Base-by-base conservation (phyloP, 2,797 vertebrate species). In the Anas georgica region DNA sequence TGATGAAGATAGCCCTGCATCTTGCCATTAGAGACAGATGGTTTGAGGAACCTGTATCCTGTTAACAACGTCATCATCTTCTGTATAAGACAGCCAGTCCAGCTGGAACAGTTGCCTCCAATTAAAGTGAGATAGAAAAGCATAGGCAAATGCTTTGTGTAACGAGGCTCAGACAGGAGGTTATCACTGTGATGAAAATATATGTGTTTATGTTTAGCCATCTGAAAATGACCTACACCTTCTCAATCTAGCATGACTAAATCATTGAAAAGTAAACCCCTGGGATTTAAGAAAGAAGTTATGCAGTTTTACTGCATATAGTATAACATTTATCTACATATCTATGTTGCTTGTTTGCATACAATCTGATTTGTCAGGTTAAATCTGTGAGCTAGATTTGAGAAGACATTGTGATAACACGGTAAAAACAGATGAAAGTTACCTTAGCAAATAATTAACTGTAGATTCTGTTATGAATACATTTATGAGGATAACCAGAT, bases 31-130 rank as follows among this genome's bases (percentile, higher is more conserved):
- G 39, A 82, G 48, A 50, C 90, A 94, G 94, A 95, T 91, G 90
- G 83, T 75, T 91, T 59, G 82, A 88, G 94, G 73, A 86, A 58
- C 77, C 72, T 50, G 31, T 80, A 82, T 86, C 90, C 88, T 94
- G 80, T 78, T 86, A 91, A 67, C 43, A 84, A 31, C 1, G 6
- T 82, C 85, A 80, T 73, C 48, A 25, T 90, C 63, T 70, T 86
- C 67, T 80, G 56, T 26, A 28, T 68, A 68, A 90, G 45, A 67
- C 63, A 96, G 26, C 14, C 70, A 77, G 80, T 83, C 80, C 93
- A 96, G 83, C 83, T 93, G 94, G 94, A 96, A 72, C 45, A 64
- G 80, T 93, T 94, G 67, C 26, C 45, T 92, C 58, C 94, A 94
- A 77, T 91, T 94, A 86, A 86, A 90, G 45, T 9, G 70, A 67